Evolutionary conservation across 2,113 vertebrate genomes (phyloP).

Genomic region (Oryzias curvinotus): DNA sequence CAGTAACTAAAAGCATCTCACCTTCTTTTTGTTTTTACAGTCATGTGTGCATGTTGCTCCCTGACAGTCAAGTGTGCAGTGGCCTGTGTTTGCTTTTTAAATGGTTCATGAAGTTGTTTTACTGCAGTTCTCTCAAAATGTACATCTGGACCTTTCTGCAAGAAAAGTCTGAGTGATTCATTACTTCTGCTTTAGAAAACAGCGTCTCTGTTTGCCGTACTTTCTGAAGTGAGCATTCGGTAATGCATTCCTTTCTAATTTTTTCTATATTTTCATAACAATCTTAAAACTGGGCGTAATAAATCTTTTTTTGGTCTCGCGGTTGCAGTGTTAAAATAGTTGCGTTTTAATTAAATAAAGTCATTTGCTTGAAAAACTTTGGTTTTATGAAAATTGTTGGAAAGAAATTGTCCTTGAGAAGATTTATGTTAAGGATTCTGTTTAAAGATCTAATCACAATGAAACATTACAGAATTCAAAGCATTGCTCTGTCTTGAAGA

Average conservation of each 20-base stretch:
- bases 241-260: conserved; percentile 41
- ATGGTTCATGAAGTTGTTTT: conserved; percentile 62
- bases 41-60: conserved; percentile 25
- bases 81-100: conserved; percentile 59
- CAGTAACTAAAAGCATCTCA: conserved; percentile 34
- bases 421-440: conserved; percentile 50
- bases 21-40: conserved; percentile 53
- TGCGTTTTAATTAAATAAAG: conserved; percentile 55
- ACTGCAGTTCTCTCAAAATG: conserved; percentile 27
- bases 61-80: conserved; percentile 16
- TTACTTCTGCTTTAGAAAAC: conserved; percentile 38
- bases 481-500: conserved; percentile 62
- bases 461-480: conserved; percentile 53
- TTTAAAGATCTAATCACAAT: conserved; percentile 61
- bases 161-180: conserved; percentile 43
- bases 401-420: conserved; percentile 11
- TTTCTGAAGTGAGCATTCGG: conserved; percentile 40
- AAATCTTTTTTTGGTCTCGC: conserved; percentile 37
- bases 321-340: conserved; percentile 28
- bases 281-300: conserved; percentile 34
- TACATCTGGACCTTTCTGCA: conserved; percentile 50
- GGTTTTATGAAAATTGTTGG: conserved; percentile 18
- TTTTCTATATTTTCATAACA: conserved; percentile 48
- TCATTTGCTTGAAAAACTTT: conserved; percentile 32
- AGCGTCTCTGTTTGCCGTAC: conserved; percentile 31